Percentiles rank a stretch among this genome's conserved stretches.
phyloP scores from a whole-genome alignment of 1,140 invertebrate genomes.

The Pachyrhynchus sulphureomaculatus region DNA sequence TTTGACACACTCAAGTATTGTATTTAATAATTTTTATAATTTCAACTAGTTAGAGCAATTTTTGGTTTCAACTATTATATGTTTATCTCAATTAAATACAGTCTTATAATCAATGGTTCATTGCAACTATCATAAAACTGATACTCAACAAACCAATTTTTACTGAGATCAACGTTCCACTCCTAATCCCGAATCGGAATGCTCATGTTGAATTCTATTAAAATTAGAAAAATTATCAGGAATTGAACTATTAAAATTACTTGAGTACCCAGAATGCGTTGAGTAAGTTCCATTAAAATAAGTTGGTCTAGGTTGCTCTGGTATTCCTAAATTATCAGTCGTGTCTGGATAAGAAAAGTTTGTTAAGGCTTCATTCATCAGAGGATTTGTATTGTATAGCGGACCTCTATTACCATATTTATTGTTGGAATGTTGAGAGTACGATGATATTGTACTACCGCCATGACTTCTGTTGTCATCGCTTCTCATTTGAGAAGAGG shows the following conservation, averaged over 20 bases:
- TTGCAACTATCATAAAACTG: no score
- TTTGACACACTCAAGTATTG: no score
- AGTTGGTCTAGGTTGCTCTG: constrained; percentile 23
- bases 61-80: no score
- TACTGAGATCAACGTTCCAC: constrained; percentile 54
- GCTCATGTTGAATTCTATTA: constrained; percentile 63
- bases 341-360: constrained; percentile 36
- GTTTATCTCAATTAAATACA: no score
- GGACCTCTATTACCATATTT: constrained; percentile 32
- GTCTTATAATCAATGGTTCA: no score
- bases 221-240: constrained; percentile 44
- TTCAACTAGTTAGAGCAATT: no score
- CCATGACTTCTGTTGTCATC: constrained; percentile 37
- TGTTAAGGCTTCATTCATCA: constrained; percentile 33
- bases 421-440: constrained; percentile 25
- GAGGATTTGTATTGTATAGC: constrained; percentile 19
- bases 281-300: constrained; percentile 20
- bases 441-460: constrained; percentile 13
- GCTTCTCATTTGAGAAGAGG: constrained; percentile 55
- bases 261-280: constrained; percentile 5
- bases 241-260: constrained; percentile 36
- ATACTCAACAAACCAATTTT: constrained; percentile 53
- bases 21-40: no score
- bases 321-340: constrained; percentile 27
- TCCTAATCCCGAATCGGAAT: constrained; percentile 66